A percentile compares a stretch with the other conserved stretches of the same genome.
Conservation (phyloP, 2,888 invertebrate species). For the Macrosoma leucophasiata region DNA sequence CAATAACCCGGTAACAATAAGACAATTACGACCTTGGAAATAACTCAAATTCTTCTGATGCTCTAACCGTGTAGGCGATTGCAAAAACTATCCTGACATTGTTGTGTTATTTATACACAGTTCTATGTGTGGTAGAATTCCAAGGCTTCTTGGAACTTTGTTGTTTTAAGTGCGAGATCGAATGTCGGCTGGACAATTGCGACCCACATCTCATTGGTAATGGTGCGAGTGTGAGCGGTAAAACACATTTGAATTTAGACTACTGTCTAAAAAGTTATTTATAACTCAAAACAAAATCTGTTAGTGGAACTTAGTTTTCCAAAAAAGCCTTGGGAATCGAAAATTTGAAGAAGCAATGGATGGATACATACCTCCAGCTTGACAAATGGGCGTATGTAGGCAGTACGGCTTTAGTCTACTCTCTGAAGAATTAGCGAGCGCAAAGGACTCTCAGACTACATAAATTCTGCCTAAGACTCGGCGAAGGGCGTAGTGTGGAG, state of each 20-base stretch:
- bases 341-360: no score
- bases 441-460: no score
- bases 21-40: constrained; percentile 66
- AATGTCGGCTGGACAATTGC: constrained; percentile 70
- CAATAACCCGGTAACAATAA: constrained; percentile 48
- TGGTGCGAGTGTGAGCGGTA: constrained; percentile 32
- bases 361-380: no score
- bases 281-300: constrained; percentile 17
- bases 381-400: no score
- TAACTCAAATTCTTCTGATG: constrained; percentile 72
- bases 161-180: constrained; percentile 33
- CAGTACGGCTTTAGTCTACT: no score
- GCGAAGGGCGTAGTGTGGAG: no score
- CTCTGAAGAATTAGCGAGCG: no score
- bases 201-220: constrained; percentile 51
- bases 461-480: no score
- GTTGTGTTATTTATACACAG: constrained; percentile 42
- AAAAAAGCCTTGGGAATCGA: no score
- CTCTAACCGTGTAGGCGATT: constrained; percentile 62
- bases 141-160: constrained; percentile 44
- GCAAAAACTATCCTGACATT: constrained; percentile 75
- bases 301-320: no score
- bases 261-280: not conserved
- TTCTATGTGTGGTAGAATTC: constrained; percentile 33
- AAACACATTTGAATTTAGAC: no score